Conservation (phyloP, 2,113 vertebrate genomes). For the Hyperoodon ampullatus region DNA sequence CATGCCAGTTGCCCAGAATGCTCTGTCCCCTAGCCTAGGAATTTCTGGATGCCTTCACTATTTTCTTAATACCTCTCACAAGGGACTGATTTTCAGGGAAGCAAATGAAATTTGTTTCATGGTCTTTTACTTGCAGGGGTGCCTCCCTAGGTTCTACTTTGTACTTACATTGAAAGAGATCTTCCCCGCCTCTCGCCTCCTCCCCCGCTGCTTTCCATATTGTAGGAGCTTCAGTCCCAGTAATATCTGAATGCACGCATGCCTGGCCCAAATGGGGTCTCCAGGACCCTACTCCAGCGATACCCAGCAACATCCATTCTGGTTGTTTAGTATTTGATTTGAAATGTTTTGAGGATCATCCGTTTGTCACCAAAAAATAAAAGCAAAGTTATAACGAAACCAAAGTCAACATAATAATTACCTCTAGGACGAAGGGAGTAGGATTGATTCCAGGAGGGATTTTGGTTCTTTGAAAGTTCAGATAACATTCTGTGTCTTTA, state of each 20-base stretch:
- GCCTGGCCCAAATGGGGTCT: not conserved
- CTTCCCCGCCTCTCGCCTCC: rapidly evolving
- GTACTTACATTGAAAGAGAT: not conserved
- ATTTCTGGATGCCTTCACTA: not conserved
- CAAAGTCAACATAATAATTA: not conserved
- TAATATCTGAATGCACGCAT: not conserved
- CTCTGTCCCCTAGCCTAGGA: not conserved
- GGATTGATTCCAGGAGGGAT: not conserved
- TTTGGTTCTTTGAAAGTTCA: not conserved
- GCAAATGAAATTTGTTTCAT: not conserved
- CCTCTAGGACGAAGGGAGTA: not conserved
- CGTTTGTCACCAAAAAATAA: not conserved
- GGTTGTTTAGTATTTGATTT: not conserved
- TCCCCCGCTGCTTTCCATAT: not conserved
- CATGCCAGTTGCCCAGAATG: not conserved
- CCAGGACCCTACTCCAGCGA: not conserved
- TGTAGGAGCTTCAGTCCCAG: not conserved
- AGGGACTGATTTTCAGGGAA: not conserved
- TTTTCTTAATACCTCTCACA: not conserved
- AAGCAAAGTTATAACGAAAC: not conserved
- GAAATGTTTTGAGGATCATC: not conserved
- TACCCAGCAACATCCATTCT: not conserved
- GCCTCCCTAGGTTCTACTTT: not conserved
- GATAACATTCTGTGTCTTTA: not conserved
- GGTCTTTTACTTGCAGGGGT: not conserved